A percentile compares a stretch with the other conserved stretches of the same genome.
Conservation (phyloP, 2,888 invertebrate genomes). For the Listrodromus nycthemerus region DNA sequence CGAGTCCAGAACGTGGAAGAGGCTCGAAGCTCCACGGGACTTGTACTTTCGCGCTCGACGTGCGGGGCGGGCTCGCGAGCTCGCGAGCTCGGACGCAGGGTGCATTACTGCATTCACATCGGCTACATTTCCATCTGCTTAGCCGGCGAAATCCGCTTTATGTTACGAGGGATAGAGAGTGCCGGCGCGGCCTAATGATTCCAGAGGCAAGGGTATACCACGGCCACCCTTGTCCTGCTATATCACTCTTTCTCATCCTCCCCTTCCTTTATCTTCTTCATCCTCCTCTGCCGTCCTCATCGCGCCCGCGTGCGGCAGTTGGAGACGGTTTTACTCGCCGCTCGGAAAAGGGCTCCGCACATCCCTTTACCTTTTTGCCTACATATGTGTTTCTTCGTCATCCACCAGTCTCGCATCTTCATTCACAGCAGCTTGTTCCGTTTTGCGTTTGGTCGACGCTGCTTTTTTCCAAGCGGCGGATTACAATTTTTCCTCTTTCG, state of each 20-base stretch:
- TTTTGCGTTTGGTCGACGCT: background rate
- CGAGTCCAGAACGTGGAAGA: conserved; percentile 17
- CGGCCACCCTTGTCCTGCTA: conserved; percentile 7
- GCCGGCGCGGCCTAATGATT: conserved; percentile 71
- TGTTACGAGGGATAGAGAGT: conserved; percentile 78
- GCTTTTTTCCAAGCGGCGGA: background rate
- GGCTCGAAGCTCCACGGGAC: conserved; percentile 19
- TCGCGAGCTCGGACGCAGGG: conserved; percentile 69
- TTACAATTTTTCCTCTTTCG: background rate
- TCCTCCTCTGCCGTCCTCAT: conserved; percentile 26
- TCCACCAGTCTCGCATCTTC: conserved; percentile 1
- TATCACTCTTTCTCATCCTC: conserved; percentile 35
- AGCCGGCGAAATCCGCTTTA: conserved; percentile 81
- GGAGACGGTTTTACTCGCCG: background rate
- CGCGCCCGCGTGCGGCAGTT: background rate
- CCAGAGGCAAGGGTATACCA: conserved; percentile 49
- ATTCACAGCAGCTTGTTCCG: background rate
- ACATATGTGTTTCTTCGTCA: background rate
- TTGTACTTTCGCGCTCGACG: conserved; percentile 44
- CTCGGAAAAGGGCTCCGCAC: conserved; percentile 36
- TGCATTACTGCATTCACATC: conserved; percentile 79
- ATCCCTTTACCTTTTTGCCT: conserved; percentile 29
- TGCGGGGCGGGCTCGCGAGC: conserved; percentile 20
- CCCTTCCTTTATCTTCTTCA: conserved; percentile 43
- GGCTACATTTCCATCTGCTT: conserved; percentile 81